Base-by-base conservation (phyloP, 2,888 invertebrate species). In the Drosophila atroscutellata region DNA sequence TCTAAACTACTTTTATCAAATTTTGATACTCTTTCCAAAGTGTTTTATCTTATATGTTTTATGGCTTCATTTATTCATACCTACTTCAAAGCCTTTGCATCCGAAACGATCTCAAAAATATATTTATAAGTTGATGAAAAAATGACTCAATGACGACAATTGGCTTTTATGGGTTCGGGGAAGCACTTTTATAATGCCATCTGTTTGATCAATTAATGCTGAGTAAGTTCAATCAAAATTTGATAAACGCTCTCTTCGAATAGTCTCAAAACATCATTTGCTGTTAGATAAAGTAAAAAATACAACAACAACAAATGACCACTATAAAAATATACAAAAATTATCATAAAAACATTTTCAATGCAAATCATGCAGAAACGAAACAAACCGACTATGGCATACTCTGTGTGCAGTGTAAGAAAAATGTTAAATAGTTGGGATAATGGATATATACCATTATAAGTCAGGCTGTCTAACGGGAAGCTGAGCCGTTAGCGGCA, bases 91-190 rank as follows among this genome's bases (percentile, higher is more conserved):
- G 24, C 2, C 1, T 6, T 20, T 1, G 20, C 7, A 0, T 11
- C 28, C n/a, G 1, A 49, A 9, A 2, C 6, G 15, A 51, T 2
- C n/a, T 8, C 42, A 32, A 1, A n/a, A 34, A 18, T 18, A 3
- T 11, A n/a, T n/a, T 13, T n/a, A 13, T 47, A 8, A 15, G 18
- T 32, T 30, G 8, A 24, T 24, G 15, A 15, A 28, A 20, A 24
- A 36, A 32, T n/a, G 13, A 47, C 49, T 55, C 24, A 69, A 56
- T n/a, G 26, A 26, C 9, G 42, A 30, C 24, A 63, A 54, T 72
- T 63, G 34, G 28, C 34, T 15, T 56, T 49, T 57, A 58, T 67
- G 59, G 28, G 58, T 77, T 50, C 45, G n/a, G 52, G 34, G 66
- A 64, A 54, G 26, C 20, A 1, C 1, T 30, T 9, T 30, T 1